Evolutionary conservation across 1,140 invertebrate genomes (phyloP), one percentile per base, ranked within the genome.

Genomic region (Rhysida immarginata): DNA sequence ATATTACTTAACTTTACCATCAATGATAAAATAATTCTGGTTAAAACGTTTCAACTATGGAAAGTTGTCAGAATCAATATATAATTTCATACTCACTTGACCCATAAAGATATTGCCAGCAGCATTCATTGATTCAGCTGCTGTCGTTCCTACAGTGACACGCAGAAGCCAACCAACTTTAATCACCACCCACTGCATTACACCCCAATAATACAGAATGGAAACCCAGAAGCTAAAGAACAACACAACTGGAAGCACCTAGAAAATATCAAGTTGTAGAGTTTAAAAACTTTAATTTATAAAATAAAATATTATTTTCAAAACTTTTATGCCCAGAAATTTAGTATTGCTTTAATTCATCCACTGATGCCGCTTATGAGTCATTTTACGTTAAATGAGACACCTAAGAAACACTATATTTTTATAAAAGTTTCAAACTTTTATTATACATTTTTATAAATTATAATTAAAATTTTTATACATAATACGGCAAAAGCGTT

Each of bases 171-270:
- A 82, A 13, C 89, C 88, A 26, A 96, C 64, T 68, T 84, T 87
- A n/a, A 81, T 65, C 16, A 94, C 81, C n/a, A 92, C 67, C 74
- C 78, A 82, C 70, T 95, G 90, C 79, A 96, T 84, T 0, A 80
- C 75, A 2, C 90, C 91, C 67, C 81, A 78, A 69, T 92, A 91
- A 70, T 89, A 94, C 13, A 95, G 69, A 13, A 96, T 77, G 63
- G 87, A 84, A n/a, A 93, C 82, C 56, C 85, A 71, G 67, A 92
- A 89, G 64, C 85, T 85, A 65, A 95, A 85, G 75, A 94, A 95
- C 71, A 87, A 90, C 50, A 95, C 88, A 0, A 91, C 85, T 0
- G 87, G 81, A 20, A 93, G 69, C 0, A 81, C 76, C 85, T 88
- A 67, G 43, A 76, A 61, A 50, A 55, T 16, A 60, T 8, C 8